Evolutionary conservation across 1,140 invertebrate genomes (phyloP), one percentile per base, ranked within the genome.

Genomic region (Agrilus planipennis): DNA sequence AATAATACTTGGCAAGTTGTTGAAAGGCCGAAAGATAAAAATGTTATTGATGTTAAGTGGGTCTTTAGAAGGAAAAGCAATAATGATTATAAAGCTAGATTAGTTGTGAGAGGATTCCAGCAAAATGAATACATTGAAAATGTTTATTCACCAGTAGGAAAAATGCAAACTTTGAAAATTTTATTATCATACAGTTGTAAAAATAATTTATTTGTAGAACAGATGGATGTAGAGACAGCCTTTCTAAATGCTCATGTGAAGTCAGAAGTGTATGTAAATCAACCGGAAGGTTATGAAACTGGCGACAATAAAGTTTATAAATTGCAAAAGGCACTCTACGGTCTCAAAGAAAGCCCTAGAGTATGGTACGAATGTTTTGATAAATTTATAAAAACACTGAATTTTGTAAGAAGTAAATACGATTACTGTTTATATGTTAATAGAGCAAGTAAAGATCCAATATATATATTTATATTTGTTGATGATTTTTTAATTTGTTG

Each of bases 121-220:
- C 34, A 36, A 23, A 3, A 10, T 18, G n/a, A 36, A 22, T 3
- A 21, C 6, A 23, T 18, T 21, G 19, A 36, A 21, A 22, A 36
- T 5, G 23, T 36, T 18, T 36, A 36, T 37, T 22, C 34, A 7
- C 34, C 34, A 4, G 34, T 37, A 14, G 34, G 4, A 21, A 37
- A 22, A 37, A 37, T 37, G 21, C 16, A 37, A 6, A 37, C 34
- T 7, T 37, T 37, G 9, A 37, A 37, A 37, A 16, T 37, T 21
- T 23, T 37, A 12, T 37, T 37, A 37, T 34, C 32, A 5, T 7
- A 18, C 4, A 12, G 15, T 9, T 37, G 34, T 14, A 10, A 14
- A 3, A 23, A 22, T 22, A 16, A 19, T 21, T 23, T 15, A 22
- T 22, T 9, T 18, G 25, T 37, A 4, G 34, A 37, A 22, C 34